Conservation (phyloP, 2,888 invertebrate genomes). For the Nymphalis polychloros region DNA sequence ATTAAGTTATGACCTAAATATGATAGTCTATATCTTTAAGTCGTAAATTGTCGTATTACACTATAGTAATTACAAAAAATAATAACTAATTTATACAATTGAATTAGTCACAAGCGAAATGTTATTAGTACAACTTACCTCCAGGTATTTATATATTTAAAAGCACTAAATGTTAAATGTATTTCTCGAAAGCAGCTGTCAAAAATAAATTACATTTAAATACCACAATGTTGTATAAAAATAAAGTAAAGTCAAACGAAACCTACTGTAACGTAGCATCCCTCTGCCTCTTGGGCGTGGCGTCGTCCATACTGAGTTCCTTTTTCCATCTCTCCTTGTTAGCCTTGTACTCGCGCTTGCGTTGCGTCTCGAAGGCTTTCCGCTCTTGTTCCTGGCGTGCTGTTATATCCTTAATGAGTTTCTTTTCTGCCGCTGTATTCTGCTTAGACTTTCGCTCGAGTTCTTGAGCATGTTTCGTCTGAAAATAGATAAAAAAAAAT, state of each 20-base stretch:
- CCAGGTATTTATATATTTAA: too few relatives aligned
- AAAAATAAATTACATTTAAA: background rate
- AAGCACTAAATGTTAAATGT: too few relatives aligned
- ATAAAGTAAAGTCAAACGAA: background rate
- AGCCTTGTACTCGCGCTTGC: slow-evolving; percentile 97
- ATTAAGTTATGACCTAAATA: too few relatives aligned
- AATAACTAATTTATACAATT: too few relatives aligned
- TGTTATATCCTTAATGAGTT: slow-evolving; percentile 94
- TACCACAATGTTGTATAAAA: too few relatives aligned
- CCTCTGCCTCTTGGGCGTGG: slow-evolving; percentile 94
- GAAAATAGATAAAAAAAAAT: slow-evolving; percentile 33
- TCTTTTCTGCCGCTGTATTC: slow-evolving; percentile 94
- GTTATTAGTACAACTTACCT: too few relatives aligned
- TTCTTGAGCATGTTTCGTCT: slow-evolving; percentile 89
- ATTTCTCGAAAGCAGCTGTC: background rate
- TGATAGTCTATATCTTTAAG: too few relatives aligned
- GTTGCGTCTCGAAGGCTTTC: slow-evolving; percentile 94
- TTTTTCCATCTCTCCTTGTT: slow-evolving; percentile 98
- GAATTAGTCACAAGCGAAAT: too few relatives aligned
- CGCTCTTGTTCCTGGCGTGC: slow-evolving; percentile 94
- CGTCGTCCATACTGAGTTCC: slow-evolving; percentile 94
- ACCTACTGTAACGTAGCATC: slow-evolving; percentile 92
- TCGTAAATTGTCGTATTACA: too few relatives aligned
- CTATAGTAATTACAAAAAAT: background rate
- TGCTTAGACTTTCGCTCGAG: slow-evolving; percentile 91